Percentiles rank a stretch among this genome's conserved stretches.
Evolutionary conservation across 2,888 invertebrate genomes (phyloP).

Genomic region (Drosophila acutilabella): DNA sequence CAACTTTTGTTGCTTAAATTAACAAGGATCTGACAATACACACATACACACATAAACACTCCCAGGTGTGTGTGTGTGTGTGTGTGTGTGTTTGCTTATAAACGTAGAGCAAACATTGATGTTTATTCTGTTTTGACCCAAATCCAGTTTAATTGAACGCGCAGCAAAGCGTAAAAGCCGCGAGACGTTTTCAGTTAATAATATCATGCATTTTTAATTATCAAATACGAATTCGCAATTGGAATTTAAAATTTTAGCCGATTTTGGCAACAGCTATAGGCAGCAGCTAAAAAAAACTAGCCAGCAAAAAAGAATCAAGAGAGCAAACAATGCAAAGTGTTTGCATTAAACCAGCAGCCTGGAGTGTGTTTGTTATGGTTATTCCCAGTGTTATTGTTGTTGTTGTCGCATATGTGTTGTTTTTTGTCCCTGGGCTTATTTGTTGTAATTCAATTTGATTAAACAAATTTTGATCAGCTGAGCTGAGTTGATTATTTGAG

Average conservation of each 20-base stretch:
- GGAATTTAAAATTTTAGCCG: slow-evolving; percentile 29
- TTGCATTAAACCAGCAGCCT: slow-evolving; percentile 49
- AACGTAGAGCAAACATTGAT: slow-evolving; percentile 54
- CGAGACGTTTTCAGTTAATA: slow-evolving; percentile 66
- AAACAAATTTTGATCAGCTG: slow-evolving; percentile 68
- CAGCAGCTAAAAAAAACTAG: slow-evolving; percentile 1
- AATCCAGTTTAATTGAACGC: slow-evolving; percentile 64
- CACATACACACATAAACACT: slow-evolving; percentile 8
- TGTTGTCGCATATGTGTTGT: slow-evolving; percentile 8
- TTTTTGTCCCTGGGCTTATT: slow-evolving; percentile 47
- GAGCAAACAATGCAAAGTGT: slow-evolving; percentile 51
- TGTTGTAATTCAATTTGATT: slow-evolving; percentile 78
- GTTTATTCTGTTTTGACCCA: slow-evolving; percentile 61
- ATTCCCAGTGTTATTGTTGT: slow-evolving; percentile 17
- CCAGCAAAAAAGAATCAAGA: not conserved
- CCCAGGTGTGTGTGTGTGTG: not conserved
- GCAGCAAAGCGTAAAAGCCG: slow-evolving; percentile 47
- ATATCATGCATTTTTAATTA: slow-evolving; percentile 74
- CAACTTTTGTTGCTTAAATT: slow-evolving; percentile 76
- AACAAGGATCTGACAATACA: slow-evolving; percentile 50
- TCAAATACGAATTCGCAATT: slow-evolving; percentile 52
- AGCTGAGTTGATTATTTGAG: slow-evolving; percentile 50
- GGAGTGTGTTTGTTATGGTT: slow-evolving; percentile 42
- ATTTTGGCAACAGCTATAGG: slow-evolving; percentile 19
- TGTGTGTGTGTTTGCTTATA: slow-evolving; percentile 6